phyloP scores from a whole-genome alignment of 2,888 invertebrate genomes.

The Chalcosyrphus nemorum region DNA sequence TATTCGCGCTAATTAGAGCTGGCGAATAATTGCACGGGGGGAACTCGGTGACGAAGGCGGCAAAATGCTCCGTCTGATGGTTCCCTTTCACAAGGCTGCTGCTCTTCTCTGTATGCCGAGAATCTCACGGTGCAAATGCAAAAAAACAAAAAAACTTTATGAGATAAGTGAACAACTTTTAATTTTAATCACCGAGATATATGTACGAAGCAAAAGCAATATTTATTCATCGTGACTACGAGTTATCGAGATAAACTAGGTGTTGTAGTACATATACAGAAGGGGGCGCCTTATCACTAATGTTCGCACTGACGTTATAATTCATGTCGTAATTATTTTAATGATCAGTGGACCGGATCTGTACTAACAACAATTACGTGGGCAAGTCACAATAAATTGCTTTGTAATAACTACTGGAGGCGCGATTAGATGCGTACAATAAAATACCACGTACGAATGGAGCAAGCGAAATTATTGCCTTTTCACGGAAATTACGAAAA shows the following conservation, averaged over 20 bases:
- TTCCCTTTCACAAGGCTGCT: not conserved
- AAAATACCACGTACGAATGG: no score
- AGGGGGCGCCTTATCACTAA: constrained; percentile 16
- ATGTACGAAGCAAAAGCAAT: constrained; percentile 13
- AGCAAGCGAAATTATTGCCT: no score
- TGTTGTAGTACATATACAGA: constrained; percentile 3
- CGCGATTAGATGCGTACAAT: no score
- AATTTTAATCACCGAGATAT: constrained; percentile 43
- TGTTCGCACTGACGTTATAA: constrained; percentile 24
- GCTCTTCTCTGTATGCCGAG: no score
- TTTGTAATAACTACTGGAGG: no score
- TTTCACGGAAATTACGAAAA: no score
- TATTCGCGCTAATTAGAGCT: constrained; percentile 69
- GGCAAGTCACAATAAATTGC: no score
- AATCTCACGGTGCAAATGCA: constrained; percentile 41
- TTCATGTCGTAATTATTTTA: not conserved
- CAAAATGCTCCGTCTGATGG: not conserved
- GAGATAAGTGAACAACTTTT: constrained; percentile 49
- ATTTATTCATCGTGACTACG: constrained; percentile 27
- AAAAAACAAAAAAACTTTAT: no score
- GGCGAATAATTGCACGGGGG: constrained; percentile 51
- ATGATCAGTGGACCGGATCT: not conserved
- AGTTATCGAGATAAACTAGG: constrained; percentile 14
- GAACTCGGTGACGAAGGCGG: not conserved
- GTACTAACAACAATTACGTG: no score